These are phyloP conservation scores for Phenganax subtilis DNA, from an alignment of 92 coral and sea anemone species.

Conservation along the genomic window DNA sequence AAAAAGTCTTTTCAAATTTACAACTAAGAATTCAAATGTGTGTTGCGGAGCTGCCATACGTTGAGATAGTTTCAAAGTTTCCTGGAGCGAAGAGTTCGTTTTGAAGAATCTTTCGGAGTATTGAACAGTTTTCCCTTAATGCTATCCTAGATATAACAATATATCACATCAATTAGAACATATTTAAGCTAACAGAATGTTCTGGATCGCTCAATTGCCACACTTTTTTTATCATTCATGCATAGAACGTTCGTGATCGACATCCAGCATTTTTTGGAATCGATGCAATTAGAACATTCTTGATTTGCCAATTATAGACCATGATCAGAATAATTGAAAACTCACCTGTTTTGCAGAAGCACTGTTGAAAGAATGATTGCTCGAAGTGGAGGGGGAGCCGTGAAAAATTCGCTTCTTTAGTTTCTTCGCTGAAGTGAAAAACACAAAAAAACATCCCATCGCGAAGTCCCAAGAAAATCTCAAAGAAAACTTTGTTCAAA, in stretches of 20 bases:
- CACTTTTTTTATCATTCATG: not conserved
- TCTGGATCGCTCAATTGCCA: not conserved
- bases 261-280: not conserved
- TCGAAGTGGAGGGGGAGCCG: constrained; percentile 12
- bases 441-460: not conserved
- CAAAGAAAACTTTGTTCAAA: not conserved
- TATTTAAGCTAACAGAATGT: not conserved
- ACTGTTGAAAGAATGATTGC: not conserved
- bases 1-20: no score
- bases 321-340: not conserved
- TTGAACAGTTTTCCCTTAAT: not conserved
- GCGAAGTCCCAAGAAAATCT: not conserved
- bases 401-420: constrained; percentile 20
- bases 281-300: not conserved
- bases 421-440: constrained; percentile 26
- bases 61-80: not conserved
- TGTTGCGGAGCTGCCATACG: not conserved
- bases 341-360: constrained; percentile 2
- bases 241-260: not conserved
- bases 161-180: not conserved
- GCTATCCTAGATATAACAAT: not conserved
- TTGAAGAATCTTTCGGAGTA: not conserved
- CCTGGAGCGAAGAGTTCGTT: not conserved
- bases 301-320: not conserved
- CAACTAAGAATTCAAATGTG: no score